phyloP scores from a whole-genome alignment of 2,113 vertebrate species.

The Gallinago paraguaiae region DNA sequence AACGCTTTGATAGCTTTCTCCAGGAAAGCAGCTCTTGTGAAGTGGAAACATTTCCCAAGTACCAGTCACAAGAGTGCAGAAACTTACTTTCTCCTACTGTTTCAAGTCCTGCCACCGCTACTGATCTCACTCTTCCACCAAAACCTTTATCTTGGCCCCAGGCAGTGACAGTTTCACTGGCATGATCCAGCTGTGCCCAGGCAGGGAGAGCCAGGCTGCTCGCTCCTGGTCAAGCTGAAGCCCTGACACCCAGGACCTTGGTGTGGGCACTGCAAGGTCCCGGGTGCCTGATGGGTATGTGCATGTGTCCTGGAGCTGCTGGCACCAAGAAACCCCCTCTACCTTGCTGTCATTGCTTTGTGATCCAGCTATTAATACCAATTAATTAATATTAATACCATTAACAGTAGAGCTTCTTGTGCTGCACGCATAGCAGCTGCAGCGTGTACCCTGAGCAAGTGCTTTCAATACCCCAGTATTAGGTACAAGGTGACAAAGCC shows the following conservation, averaged over 20 bases:
- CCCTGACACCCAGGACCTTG: neutral
- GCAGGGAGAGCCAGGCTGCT: neutral
- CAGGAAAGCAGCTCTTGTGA: neutral
- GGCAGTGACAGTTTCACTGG: neutral
- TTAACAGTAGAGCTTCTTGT: neutral
- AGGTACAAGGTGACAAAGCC: neutral
- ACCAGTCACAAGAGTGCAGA: neutral
- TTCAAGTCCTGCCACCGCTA: neutral
- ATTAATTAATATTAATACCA: neutral
- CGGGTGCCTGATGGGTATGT: rapidly evolving
- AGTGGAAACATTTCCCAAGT: neutral
- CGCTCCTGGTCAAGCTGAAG: neutral
- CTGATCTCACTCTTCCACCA: neutral
- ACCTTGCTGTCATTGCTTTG: neutral
- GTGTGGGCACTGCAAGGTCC: neutral
- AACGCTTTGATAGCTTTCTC: neutral
- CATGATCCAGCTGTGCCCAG: rapidly evolving
- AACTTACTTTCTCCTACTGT: neutral
- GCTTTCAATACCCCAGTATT: neutral
- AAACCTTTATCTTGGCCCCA: neutral
- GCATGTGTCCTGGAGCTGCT: rapidly evolving
- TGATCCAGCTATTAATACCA: neutral
- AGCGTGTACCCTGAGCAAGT: neutral
- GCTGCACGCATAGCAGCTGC: neutral
- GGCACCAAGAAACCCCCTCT: neutral